Percentiles rank a stretch among this genome's conserved stretches.
Conservation (phyloP, 2,888 invertebrate genomes). For the Cheilosia vernalis region DNA sequence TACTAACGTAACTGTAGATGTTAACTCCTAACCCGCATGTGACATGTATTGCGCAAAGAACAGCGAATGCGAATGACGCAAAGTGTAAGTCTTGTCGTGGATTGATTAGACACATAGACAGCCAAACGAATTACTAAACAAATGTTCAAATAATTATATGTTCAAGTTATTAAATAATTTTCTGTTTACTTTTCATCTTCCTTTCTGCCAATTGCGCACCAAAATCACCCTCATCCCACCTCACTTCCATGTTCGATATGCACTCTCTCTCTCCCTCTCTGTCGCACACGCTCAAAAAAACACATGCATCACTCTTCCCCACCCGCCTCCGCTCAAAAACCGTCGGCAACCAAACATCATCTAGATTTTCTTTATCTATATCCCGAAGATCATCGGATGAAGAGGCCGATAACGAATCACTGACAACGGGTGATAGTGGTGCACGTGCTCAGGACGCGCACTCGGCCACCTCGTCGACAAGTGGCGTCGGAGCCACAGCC, state of each 20-base stretch:
- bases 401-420: constrained; percentile 83
- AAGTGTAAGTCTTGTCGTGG: constrained; percentile 63
- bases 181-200: constrained; percentile 70
- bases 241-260: constrained; percentile 2
- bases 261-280: constrained; percentile 7
- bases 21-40: constrained; percentile 57
- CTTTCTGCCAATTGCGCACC: constrained; percentile 2
- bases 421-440: constrained; percentile 81
- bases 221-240: constrained; percentile 16
- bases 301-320: constrained; percentile 22
- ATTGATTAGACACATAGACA: constrained; percentile 34
- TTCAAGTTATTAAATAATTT: constrained; percentile 73
- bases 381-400: constrained; percentile 84
- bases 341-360: constrained; percentile 77
- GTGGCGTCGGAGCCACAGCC: constrained; percentile 76
- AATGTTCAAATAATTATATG: constrained; percentile 65
- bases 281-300: not conserved
- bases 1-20: constrained; percentile 28
- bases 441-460: constrained; percentile 80
- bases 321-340: constrained; percentile 58
- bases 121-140: constrained; percentile 48
- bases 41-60: constrained; percentile 18
- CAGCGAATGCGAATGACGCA: constrained; percentile 48
- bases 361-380: constrained; percentile 82
- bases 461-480: constrained; percentile 80